These are phyloP conservation scores for Pygocentrus nattereri DNA, from an alignment of 2,797 vertebrate genomes.

Conservation along the genomic window DNA sequence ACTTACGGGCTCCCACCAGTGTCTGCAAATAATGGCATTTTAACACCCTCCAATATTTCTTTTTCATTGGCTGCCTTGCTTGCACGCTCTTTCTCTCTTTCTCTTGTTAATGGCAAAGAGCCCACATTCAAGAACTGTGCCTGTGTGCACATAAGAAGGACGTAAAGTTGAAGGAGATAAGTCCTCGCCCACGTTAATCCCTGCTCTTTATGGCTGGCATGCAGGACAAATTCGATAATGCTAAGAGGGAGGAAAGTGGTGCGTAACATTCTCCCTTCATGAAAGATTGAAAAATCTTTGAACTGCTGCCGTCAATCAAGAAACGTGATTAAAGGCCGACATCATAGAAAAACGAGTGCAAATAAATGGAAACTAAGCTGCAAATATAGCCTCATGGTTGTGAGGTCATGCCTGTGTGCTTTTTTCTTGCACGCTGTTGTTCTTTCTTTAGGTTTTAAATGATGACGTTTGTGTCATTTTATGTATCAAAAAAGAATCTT, in stretches of 20 bases:
- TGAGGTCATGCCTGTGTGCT: too few species aligned
- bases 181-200: neutral
- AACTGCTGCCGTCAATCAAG: neutral
- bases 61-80: conserved; percentile 14
- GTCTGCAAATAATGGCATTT: conserved; percentile 9
- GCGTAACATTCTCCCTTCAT: too few species aligned
- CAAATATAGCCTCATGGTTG: too few species aligned
- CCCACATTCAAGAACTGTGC: neutral
- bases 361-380: too few species aligned
- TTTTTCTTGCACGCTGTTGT: too few species aligned
- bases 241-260: neutral
- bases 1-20: neutral
- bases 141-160: neutral
- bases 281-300: neutral
- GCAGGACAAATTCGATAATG: neutral
- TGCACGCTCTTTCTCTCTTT: neutral
- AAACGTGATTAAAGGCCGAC: too few species aligned
- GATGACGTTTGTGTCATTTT: too few species aligned
- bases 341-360: too few species aligned
- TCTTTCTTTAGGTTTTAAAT: too few species aligned
- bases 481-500: too few species aligned
- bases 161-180: neutral
- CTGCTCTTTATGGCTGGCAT: neutral
- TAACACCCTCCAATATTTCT: neutral
- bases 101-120: neutral